Evolutionary conservation across 2,113 vertebrate species (phyloP).

Genomic region (Dicaeum eximium): DNA sequence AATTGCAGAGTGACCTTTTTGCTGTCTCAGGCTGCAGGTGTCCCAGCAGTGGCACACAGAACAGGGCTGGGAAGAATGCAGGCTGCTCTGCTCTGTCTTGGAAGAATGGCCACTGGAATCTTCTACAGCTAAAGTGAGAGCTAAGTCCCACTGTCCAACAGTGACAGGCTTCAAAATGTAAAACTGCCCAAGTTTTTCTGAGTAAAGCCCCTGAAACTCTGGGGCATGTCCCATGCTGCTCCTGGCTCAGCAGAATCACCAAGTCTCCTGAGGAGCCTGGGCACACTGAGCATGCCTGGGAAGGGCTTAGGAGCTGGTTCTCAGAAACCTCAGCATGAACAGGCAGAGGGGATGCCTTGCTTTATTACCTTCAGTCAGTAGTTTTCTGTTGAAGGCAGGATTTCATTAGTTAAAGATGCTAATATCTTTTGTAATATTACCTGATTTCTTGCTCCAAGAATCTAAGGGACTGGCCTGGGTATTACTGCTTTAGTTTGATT

Average conservation of each 20-base stretch:
- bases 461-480: not conserved
- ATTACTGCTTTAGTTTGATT: not conserved
- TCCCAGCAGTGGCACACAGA: not conserved
- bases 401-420: not conserved
- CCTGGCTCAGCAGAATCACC: not conserved
- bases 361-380: not conserved
- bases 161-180: not conserved
- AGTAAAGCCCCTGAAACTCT: not conserved
- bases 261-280: not conserved
- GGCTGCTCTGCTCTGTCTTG: not conserved
- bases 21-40: not conserved
- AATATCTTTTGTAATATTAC: not conserved
- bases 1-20: not conserved
- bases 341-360: not conserved
- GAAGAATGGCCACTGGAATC: not conserved
- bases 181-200: not conserved
- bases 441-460: not conserved
- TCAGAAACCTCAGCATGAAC: not conserved
- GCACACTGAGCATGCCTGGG: fast-evolving
- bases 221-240: not conserved
- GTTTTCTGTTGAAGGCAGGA: not conserved
- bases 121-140: not conserved
- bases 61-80: fast-evolving
- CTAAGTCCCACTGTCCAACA: not conserved
- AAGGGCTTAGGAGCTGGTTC: not conserved